A percentile compares a stretch with the other conserved stretches of the same genome.
These are phyloP conservation scores for Lycodopsis pacificus DNA, from an alignment of 2,797 vertebrate species.

Conservation along the genomic window DNA sequence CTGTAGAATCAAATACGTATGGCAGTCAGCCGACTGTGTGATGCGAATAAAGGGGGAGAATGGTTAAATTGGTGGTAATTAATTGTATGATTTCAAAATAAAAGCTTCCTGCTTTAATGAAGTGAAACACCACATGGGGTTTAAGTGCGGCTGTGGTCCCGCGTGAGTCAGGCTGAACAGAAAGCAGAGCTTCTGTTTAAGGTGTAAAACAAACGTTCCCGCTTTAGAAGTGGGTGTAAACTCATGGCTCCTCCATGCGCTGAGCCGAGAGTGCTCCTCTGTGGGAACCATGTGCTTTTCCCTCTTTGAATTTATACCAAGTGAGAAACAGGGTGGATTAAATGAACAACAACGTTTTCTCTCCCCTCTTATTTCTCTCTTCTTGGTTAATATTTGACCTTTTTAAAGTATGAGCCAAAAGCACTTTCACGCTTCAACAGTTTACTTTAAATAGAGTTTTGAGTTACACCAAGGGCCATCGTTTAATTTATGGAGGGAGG, in stretches of 20 bases:
- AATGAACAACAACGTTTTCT: conserved; percentile 7
- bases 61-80: not conserved
- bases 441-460: conserved; percentile 13
- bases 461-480: not conserved
- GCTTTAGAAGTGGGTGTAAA: not conserved
- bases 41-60: not conserved
- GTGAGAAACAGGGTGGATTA: conserved; percentile 4
- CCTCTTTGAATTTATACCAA: conserved; percentile 3
- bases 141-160: not conserved
- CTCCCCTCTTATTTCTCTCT: not conserved
- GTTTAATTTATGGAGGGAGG: not conserved
- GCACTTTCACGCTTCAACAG: conserved; percentile 1
- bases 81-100: not conserved
- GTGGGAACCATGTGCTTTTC: conserved; percentile 10
- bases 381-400: conserved; percentile 2
- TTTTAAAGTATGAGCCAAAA: not conserved
- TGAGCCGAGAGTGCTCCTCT: not conserved
- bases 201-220: conserved; percentile 25
- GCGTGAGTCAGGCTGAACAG: not conserved
- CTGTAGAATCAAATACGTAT: not conserved
- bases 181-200: conserved; percentile 14
- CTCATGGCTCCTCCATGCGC: conserved; percentile 3
- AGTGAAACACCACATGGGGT: not conserved
- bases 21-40: not conserved
- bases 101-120: not conserved